phyloP scores from a whole-genome alignment of 2,113 vertebrate species.

The Eubucco bourcierii region DNA sequence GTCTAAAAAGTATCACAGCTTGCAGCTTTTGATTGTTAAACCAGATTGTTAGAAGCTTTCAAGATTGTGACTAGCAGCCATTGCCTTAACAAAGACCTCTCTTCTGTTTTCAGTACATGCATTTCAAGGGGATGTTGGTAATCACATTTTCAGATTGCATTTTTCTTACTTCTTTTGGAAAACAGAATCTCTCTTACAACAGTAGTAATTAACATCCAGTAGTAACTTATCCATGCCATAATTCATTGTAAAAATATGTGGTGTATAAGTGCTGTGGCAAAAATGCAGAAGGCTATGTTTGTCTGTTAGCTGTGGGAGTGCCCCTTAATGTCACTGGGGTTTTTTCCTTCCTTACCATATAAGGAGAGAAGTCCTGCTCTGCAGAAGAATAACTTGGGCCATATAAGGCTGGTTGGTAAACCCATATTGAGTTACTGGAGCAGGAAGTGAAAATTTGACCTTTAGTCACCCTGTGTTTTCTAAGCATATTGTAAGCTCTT shows the following conservation, averaged over 20 bases:
- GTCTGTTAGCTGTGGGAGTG: conserved; percentile 67
- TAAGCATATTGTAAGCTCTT: neutral
- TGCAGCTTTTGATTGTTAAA: neutral
- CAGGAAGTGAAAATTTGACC: conserved; percentile 69
- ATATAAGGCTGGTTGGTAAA: conserved; percentile 62
- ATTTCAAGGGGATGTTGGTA: neutral
- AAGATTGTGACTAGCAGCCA: neutral
- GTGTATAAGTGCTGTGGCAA: conserved; percentile 16
- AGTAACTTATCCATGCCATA: neutral
- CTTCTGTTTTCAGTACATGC: neutral
- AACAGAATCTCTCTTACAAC: neutral
- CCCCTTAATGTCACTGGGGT: conserved; percentile 55
- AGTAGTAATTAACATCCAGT: neutral
- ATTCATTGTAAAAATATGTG: conserved; percentile 34
- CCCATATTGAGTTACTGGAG: conserved; percentile 9
- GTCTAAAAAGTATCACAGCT: neutral
- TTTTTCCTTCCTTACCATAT: conserved; percentile 79
- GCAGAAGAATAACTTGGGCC: conserved; percentile 31
- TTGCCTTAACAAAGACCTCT: neutral
- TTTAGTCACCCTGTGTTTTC: conserved; percentile 40
- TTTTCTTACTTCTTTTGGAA: conserved; percentile 2
- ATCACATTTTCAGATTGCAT: neutral
- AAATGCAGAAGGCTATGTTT: conserved; percentile 37
- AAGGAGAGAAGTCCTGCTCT: conserved; percentile 78
- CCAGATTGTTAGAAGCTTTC: neutral